Conservation (phyloP, 2,113 vertebrate species). For the Ctenodactylus gundi region DNA sequence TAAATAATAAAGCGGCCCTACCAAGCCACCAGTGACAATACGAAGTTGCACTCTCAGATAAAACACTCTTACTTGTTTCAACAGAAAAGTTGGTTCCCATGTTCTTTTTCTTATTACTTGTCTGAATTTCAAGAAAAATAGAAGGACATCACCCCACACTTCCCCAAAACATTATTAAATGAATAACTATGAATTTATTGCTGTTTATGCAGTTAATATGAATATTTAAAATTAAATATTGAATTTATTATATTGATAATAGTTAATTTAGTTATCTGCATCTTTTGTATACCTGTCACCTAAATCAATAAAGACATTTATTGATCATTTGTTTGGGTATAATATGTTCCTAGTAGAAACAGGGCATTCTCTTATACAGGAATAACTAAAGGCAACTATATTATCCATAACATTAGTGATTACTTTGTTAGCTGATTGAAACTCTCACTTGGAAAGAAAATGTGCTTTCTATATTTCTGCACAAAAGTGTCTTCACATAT, state of each 20-base stretch:
- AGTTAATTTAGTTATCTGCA: not conserved
- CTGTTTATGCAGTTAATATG: not conserved
- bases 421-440: not conserved
- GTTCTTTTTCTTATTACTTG: not conserved
- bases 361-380: not conserved
- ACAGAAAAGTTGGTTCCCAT: not conserved
- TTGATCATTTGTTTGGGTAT: not conserved
- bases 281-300: not conserved
- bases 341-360: not conserved
- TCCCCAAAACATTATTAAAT: not conserved
- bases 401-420: not conserved
- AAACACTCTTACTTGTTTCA: not conserved
- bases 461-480: not conserved
- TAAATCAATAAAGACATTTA: not conserved
- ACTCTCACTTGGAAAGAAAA: not conserved
- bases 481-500: not conserved
- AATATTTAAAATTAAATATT: not conserved
- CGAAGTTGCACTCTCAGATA: not conserved
- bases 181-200: not conserved
- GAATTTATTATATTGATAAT: not conserved
- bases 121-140: not conserved
- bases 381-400: not conserved
- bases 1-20: not conserved
- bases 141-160: not conserved
- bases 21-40: not conserved